Base-by-base conservation (phyloP, 2,888 invertebrate genomes). In the Diploptera punctata region DNA sequence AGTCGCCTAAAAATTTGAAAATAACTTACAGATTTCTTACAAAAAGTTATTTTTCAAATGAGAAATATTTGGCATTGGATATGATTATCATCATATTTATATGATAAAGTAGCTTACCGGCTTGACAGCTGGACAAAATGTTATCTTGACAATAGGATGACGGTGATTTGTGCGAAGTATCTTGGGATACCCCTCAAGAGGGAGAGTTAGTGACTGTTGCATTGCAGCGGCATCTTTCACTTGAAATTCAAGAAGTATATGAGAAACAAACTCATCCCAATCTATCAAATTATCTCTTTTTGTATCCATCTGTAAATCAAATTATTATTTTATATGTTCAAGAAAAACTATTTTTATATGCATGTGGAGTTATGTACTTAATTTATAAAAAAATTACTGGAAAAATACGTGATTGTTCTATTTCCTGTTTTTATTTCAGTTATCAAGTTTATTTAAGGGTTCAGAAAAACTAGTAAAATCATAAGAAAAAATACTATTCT, bases 211-310 rank as follows among this genome's bases (percentile, higher is more conserved):
- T 1, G 87, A 83, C 77, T 89, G 88, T 73, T 87, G 87, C 79
- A 89, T 88, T 76, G 86, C 84, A 77, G 87, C 87, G 0, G 87
- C 86, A 78, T 91, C 91, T 77, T 88, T 88, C 67, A 87, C 87
- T 81, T 90, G 89, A 83, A 90, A 93, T 60, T 92, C 92, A 74
- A 93, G 84, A 73, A 93, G 86, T 76, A 93, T 83, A 83, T 91
- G 91, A 0, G 93, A 91, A 31, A 94, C 87, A 78, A 93, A 87
- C 81, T 94, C 93, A 79, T 93, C 89, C 93, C 94, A 94, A 75
- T 52, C 31, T 5, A 72, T 44, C 13, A 24, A 54, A 4, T 62
- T 69, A 31, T 67, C 54, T 10, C 62, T 26, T n/a, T 68, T 52
- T 3, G 60, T 24, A 21, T 72, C 67, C 67, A 72, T 68, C 72